Evolutionary conservation across 2,888 invertebrate genomes (phyloP).

Genomic region (Drosophila percnosoma): DNA sequence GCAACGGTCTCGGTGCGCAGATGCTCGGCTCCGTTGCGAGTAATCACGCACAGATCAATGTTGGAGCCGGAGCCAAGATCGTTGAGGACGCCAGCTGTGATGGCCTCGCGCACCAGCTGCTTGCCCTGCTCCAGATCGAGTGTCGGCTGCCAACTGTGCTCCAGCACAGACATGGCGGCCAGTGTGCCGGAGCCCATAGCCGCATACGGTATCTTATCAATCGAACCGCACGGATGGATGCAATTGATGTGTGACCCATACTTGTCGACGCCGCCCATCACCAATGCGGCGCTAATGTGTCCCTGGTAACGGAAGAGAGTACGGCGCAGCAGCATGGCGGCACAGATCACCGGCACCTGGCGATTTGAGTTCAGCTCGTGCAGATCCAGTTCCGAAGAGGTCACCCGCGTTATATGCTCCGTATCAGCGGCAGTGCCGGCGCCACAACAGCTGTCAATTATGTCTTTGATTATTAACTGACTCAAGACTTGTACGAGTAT

Average conservation of each 20-base stretch:
- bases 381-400: constrained; percentile 96
- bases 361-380: constrained; percentile 96
- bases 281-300: constrained; percentile 96
- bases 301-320: constrained; percentile 97
- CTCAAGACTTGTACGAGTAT: background rate
- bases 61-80: constrained; percentile 98
- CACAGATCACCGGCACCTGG: constrained; percentile 94
- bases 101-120: constrained; percentile 95
- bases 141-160: constrained; percentile 92
- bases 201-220: constrained; percentile 95
- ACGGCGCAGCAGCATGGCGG: constrained; percentile 95
- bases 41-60: constrained; percentile 97
- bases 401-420: constrained; percentile 96
- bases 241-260: constrained; percentile 94
- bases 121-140: constrained; percentile 94
- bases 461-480: background rate
- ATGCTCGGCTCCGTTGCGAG: constrained; percentile 91
- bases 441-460: constrained; percentile 92
- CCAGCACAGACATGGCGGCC: constrained; percentile 98
- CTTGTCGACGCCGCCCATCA: constrained; percentile 97
- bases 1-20: constrained; percentile 95
- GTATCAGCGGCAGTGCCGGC: constrained; percentile 99
- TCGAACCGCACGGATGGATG: constrained; percentile 98
- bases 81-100: constrained; percentile 98
- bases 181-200: constrained; percentile 98